Evolutionary conservation across 1,140 invertebrate genomes (phyloP).

Genomic region (Mesaphorura yosii): DNA sequence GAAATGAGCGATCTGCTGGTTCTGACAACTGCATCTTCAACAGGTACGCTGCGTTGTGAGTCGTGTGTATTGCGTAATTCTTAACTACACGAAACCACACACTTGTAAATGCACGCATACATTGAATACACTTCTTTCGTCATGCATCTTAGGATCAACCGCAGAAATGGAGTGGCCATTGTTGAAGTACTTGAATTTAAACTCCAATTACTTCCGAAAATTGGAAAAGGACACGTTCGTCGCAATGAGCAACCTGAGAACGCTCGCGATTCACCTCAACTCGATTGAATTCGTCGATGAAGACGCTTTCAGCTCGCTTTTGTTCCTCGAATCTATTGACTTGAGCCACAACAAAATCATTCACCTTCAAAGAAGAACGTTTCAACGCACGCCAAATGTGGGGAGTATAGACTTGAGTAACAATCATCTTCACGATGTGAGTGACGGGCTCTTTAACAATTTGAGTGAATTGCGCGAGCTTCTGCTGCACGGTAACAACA

Average conservation of each 20-base stretch:
- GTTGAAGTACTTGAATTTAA: conserved; percentile 65
- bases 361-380: conserved; percentile 39
- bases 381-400: conserved; percentile 59
- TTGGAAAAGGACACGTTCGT: conserved; percentile 63
- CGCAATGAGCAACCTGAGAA: conserved; percentile 62
- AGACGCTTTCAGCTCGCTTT: conserved; percentile 58
- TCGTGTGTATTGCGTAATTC: too few species aligned
- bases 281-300: conserved; percentile 63
- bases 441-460: conserved; percentile 60
- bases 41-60: too few species aligned
- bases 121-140: too few species aligned
- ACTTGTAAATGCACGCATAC: too few species aligned
- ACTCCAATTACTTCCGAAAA: conserved; percentile 68
- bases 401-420: conserved; percentile 72
- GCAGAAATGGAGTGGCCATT: conserved; percentile 37
- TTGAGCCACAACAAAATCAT: conserved; percentile 72
- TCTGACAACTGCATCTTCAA: conserved; percentile 41
- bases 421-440: conserved; percentile 75
- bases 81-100: too few species aligned
- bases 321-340: conserved; percentile 66
- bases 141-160: background rate
- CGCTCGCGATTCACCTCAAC: conserved; percentile 70
- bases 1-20: conserved; percentile 57
- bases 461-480: conserved; percentile 63
- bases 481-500: conserved; percentile 81